Percentiles rank a stretch among this genome's conserved stretches.
Evolutionary conservation across 2,797 vertebrate genomes (phyloP).

Genomic region (Sebastes cheni): DNA sequence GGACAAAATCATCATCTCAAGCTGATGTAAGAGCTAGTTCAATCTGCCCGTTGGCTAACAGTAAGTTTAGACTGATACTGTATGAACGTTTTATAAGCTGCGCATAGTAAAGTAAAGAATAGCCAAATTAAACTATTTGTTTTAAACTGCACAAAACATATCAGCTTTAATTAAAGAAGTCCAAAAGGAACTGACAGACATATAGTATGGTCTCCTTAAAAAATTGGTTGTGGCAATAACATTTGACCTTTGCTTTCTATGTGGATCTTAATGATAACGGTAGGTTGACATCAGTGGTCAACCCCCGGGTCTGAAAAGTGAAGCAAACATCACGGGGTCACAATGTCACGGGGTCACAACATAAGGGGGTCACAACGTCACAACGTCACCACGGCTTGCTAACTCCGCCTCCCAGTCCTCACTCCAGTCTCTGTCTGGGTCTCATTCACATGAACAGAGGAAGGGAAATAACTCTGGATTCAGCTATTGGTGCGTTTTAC

Average conservation of each 20-base stretch:
- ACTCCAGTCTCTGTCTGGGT: too few species aligned
- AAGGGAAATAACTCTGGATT: too few species aligned
- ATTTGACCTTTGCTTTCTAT: background rate
- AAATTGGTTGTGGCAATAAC: background rate
- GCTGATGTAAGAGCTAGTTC: background rate
- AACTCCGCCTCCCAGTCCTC: too few species aligned
- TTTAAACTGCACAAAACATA: background rate
- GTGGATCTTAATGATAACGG: background rate
- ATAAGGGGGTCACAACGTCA: too few species aligned
- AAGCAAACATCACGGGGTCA: too few species aligned
- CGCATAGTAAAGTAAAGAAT: background rate
- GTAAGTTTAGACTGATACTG: background rate
- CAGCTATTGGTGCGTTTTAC: too few species aligned
- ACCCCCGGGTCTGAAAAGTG: too few species aligned
- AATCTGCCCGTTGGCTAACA: background rate
- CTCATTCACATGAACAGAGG: too few species aligned
- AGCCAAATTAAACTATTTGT: background rate
- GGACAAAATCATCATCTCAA: background rate
- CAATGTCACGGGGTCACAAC: too few species aligned
- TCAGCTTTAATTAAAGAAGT: background rate
- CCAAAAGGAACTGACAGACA: background rate
- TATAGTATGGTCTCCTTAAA: background rate
- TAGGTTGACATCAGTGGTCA: background rate
- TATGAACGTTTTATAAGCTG: background rate
- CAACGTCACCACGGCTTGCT: too few species aligned